A percentile compares a stretch with the other conserved stretches of the same genome.
phyloP scores from a whole-genome alignment of 2,797 vertebrate species.

The Silurus lanzhouensis region DNA sequence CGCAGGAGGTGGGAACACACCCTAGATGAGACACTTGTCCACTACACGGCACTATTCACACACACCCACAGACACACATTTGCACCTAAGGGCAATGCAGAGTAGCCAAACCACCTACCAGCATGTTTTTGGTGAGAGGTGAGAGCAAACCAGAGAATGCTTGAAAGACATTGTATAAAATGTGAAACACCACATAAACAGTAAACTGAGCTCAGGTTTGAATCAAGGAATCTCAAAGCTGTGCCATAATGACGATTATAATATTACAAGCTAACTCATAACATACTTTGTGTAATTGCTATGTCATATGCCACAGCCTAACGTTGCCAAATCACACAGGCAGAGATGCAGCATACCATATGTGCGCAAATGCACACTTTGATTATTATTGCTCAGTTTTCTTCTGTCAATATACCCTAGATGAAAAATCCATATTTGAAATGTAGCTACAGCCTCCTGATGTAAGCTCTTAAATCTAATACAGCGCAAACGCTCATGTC shows the following conservation, averaged over 20 bases:
- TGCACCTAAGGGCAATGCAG: neutral
- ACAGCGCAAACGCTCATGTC: constrained; percentile 48
- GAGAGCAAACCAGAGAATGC: neutral
- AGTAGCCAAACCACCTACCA: neutral
- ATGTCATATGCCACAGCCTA: neutral
- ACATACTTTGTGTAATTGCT: neutral
- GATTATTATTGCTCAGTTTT: constrained; percentile 27
- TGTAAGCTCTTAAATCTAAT: constrained; percentile 41
- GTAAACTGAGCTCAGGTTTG: neutral
- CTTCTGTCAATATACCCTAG: constrained; percentile 38
- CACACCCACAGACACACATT: neutral
- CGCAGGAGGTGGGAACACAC: neutral
- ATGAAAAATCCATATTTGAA: constrained; percentile 70
- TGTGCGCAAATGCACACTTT: constrained; percentile 52
- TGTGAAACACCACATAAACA: constrained; percentile 1
- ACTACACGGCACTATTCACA: neutral
- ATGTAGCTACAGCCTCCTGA: constrained; percentile 56
- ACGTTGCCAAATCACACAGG: constrained; percentile 10
- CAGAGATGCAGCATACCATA: constrained; percentile 30
- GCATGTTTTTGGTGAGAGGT: neutral
- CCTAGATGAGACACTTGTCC: neutral
- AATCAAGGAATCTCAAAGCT: neutral
- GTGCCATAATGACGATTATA: neutral
- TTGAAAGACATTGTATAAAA: neutral
- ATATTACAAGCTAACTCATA: constrained; percentile 13